Conservation (phyloP, 2,797 vertebrate genomes). For the Garrulus glandarius region DNA sequence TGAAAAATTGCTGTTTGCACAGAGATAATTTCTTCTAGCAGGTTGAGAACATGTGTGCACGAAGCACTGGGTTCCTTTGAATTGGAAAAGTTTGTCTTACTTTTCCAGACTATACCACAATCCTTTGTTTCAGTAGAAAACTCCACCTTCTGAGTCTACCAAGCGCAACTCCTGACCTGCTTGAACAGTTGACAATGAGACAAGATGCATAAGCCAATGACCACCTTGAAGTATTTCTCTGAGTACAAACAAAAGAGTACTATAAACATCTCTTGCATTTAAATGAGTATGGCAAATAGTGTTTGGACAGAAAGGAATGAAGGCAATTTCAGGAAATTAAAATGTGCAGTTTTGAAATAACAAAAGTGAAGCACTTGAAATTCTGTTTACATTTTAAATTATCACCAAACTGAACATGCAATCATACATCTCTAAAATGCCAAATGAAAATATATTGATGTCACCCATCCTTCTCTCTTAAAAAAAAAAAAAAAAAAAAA, state of each 20-base stretch:
- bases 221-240: not conserved
- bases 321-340: not conserved
- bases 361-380: not conserved
- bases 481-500: not conserved
- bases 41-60: not conserved
- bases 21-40: not conserved
- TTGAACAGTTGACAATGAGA: not conserved
- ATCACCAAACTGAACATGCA: not conserved
- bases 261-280: not conserved
- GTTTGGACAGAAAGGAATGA: not conserved
- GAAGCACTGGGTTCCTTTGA: not conserved
- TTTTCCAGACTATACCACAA: not conserved
- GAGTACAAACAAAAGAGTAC: not conserved
- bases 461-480: fast-evolving
- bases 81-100: not conserved
- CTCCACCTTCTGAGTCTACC: not conserved
- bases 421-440: not conserved
- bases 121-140: not conserved
- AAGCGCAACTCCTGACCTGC: fast-evolving
- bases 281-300: not conserved
- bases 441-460: not conserved
- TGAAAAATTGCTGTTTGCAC: not conserved
- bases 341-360: not conserved
- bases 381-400: not conserved
- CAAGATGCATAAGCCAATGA: not conserved